Conservation (phyloP, 37 sponge, comb jelly and placozoan genomes). For the Tethya wilhelma region DNA sequence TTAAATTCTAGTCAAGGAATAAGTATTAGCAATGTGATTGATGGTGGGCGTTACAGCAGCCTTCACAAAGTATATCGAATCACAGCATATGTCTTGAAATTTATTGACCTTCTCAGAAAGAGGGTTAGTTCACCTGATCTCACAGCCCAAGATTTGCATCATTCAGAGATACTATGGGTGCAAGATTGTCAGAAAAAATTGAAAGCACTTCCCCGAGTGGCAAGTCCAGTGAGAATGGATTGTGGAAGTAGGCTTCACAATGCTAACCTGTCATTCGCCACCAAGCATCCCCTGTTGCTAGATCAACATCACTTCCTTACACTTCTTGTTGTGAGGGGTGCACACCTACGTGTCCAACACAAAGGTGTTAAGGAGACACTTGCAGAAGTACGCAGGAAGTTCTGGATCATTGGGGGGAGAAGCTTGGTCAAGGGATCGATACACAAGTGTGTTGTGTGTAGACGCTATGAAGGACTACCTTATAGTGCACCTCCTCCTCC, state of each 20-base stretch:
- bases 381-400: slow-evolving; percentile 23
- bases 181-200: neutral
- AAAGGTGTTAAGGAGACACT: slow-evolving; percentile 40
- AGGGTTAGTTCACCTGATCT: neutral
- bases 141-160: neutral
- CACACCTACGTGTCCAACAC: slow-evolving; percentile 22
- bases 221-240: neutral
- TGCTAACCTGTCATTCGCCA: slow-evolving; percentile 22
- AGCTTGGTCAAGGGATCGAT: slow-evolving; percentile 8
- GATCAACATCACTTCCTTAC: slow-evolving; percentile 1
- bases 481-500: slow-evolving; percentile 12
- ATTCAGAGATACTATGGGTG: neutral
- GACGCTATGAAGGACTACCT: slow-evolving; percentile 28
- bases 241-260: slow-evolving; percentile 29
- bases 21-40: neutral
- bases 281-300: slow-evolving; percentile 18
- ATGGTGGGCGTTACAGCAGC: neutral
- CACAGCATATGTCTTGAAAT: slow-evolving; percentile 33
- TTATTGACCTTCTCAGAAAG: slow-evolving; percentile 6
- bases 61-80: slow-evolving; percentile 7
- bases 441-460: slow-evolving; percentile 24
- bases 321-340: neutral
- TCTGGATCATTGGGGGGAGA: slow-evolving; percentile 35
- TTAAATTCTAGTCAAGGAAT: neutral
- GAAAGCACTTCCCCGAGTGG: neutral